Evolutionary conservation across 2,113 vertebrate species (phyloP), one percentile per base, ranked within the genome.

Genomic region (Columbina picui): DNA sequence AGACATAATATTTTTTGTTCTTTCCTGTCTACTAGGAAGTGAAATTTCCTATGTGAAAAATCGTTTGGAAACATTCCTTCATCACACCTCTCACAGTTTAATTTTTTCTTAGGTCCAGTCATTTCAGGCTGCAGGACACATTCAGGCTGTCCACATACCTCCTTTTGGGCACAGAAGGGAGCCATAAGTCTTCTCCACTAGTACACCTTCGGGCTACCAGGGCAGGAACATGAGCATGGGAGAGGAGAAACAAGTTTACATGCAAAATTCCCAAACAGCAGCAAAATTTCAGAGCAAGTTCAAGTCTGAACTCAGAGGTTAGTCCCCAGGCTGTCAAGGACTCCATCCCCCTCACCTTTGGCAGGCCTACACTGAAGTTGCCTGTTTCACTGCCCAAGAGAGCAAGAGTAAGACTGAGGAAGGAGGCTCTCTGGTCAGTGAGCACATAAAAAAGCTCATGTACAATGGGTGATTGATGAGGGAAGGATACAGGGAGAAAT

Each of bases 141-240:
- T 29, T 60, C 57, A 64, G 32, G 41, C 75, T 77, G 22, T 77
- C 64, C n/a, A 95, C 97, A 19, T 87, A 96, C 96, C 96, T 97
- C 96, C 94, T 96, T 87, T 96, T 0, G 96, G 96, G 87, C 97
- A 98, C 69, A 97, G 83, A 89, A 97, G 14, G 30, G 89, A 96
- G 68, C 70, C 90, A 75, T 96, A 80, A 39, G 97, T 49, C 76
- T 97, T 97, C 92, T 97, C 98, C 95, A 97, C 92, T 27, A 94
- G 93, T 68, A 98, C 87, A 32, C 97, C 98, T 87, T 96, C 94
- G 4, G 97, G 97, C 97, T 98, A 90, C 32, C 70, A 34, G 11
- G 36, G 50, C 61, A 95, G 34, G 67, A 91, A 34, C 25, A 22
- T 9, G 25, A 34, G 71, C 17, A 1, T 67, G 47, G 27, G 52